phyloP scores from a whole-genome alignment of 2,797 vertebrate species.

The Oryzias dopingdopingensis region DNA sequence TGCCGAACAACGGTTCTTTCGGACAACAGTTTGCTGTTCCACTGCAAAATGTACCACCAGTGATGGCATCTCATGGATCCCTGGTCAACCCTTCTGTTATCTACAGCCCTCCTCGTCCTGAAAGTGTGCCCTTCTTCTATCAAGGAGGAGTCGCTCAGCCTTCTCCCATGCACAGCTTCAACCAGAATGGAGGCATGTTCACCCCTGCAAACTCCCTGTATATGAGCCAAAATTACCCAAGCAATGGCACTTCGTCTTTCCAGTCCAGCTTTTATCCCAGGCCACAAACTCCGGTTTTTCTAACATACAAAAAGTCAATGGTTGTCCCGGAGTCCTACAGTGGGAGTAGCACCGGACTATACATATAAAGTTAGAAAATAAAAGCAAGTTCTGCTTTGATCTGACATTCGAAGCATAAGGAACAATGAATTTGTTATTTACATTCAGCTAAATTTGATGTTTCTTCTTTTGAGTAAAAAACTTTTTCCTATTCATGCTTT shows the following conservation, averaged over 20 bases:
- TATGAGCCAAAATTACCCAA: slow-evolving; percentile 27
- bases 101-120: slow-evolving; percentile 32
- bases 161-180: slow-evolving; percentile 37
- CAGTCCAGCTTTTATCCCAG: slow-evolving; percentile 56
- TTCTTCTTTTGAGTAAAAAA: too few species aligned
- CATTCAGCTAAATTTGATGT: too few species aligned
- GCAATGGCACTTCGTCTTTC: slow-evolving; percentile 36
- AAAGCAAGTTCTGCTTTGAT: background rate
- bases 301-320: slow-evolving; percentile 59
- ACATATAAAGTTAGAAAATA: slow-evolving; percentile 54
- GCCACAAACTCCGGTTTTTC: slow-evolving; percentile 60
- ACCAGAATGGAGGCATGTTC: slow-evolving; percentile 37
- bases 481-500: too few species aligned
- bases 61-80: slow-evolving; percentile 17
- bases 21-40: slow-evolving; percentile 27
- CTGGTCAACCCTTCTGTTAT: slow-evolving; percentile 30
- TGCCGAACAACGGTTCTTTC: slow-evolving; percentile 21
- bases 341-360: slow-evolving; percentile 49
- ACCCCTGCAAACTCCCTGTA: slow-evolving; percentile 45
- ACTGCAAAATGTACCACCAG: slow-evolving; percentile 30
- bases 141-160: slow-evolving; percentile 24
- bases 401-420: slow-evolving; percentile 2
- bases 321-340: slow-evolving; percentile 24
- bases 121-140: slow-evolving; percentile 45
- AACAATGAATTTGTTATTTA: too few species aligned